Evolutionary conservation across 2,797 vertebrate genomes (phyloP), one percentile per base, ranked within the genome.

Genomic region (Trichosurus vulpecula): DNA sequence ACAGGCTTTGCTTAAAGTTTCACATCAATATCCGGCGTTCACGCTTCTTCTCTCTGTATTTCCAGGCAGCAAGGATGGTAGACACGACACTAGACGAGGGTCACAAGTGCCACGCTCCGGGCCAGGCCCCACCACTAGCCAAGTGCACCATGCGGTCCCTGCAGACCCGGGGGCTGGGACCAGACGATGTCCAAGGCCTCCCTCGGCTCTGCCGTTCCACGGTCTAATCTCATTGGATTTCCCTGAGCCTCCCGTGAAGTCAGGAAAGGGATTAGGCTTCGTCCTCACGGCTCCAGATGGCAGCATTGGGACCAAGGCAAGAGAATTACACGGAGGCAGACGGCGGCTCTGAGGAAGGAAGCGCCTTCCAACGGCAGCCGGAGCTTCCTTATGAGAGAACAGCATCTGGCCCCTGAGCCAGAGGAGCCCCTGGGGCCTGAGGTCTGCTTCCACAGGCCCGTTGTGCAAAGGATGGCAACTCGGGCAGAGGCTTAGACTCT

Each of bases 121-220:
- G 61, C 61, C 61, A 74, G 61, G 16, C 35, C 35, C 31, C 41
- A 10, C 10, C 31, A 66, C 6, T 58, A 16, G 58, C 31, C 13
- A n/a, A 66, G 30, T 6, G 3, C 58, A 47, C 74, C 41, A 47
- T 9, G 22, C 41, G 3, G 22, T 19, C 22, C 74, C 74, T 29
- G 16, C n/a, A 41, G 66, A 41, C 35, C 5, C 27, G 13, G 22
- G 41, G 22, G 41, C 74, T 22, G 41, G 74, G 41, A 3, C 74
- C 74, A 87, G 41, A 87, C 29, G 91, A 61, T 93, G 74, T 97
- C 89, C 89, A 95, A 92, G 55, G 90, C 61, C 58, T 52, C 22
- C 92, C 92, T 54, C 3, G 41, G 57, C 35, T 92, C 30, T 58
- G 93, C 93, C 61, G 91, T 14, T 95, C 94, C 90, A 55, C 74